A percentile compares a stretch with the other conserved stretches of the same genome.
Evolutionary conservation across 2,797 vertebrate genomes (phyloP).

Genomic region (Parotocinclus haroldoi): DNA sequence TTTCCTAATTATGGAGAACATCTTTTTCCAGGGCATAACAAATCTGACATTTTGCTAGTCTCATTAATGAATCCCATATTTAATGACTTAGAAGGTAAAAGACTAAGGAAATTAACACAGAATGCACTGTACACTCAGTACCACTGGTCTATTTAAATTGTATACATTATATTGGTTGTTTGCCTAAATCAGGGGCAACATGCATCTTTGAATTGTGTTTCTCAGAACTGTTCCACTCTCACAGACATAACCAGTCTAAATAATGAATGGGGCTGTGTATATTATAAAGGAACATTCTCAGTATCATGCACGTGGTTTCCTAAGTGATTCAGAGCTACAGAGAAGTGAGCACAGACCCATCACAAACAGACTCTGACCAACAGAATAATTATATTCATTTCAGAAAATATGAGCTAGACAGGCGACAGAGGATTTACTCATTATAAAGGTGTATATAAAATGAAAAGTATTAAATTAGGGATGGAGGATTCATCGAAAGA

Average conservation of each 20-base stretch:
- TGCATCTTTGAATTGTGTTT: not conserved
- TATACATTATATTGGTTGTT: too few relatives aligned
- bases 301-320: not conserved
- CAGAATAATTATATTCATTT: conserved; percentile 8
- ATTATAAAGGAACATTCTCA: conserved; percentile 11
- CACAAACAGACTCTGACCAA: conserved; percentile 4
- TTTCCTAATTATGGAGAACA: too few relatives aligned
- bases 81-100: not conserved
- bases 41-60: not conserved
- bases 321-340: conserved; percentile 13
- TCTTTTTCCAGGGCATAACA: too few relatives aligned
- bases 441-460: conserved; percentile 2
- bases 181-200: too few relatives aligned
- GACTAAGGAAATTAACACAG: too few relatives aligned
- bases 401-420: too few relatives aligned
- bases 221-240: conserved; percentile 5
- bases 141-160: too few relatives aligned
- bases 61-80: conserved; percentile 7
- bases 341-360: not conserved
- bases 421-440: too few relatives aligned
- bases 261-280: conserved; percentile 28
- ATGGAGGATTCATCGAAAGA: not conserved
- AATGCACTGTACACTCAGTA: not conserved
- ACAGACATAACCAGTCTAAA: conserved; percentile 15
- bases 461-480: conserved; percentile 12